Evolutionary conservation across 2,797 vertebrate species (phyloP).

Genomic region (Etheostoma nigrum): DNA sequence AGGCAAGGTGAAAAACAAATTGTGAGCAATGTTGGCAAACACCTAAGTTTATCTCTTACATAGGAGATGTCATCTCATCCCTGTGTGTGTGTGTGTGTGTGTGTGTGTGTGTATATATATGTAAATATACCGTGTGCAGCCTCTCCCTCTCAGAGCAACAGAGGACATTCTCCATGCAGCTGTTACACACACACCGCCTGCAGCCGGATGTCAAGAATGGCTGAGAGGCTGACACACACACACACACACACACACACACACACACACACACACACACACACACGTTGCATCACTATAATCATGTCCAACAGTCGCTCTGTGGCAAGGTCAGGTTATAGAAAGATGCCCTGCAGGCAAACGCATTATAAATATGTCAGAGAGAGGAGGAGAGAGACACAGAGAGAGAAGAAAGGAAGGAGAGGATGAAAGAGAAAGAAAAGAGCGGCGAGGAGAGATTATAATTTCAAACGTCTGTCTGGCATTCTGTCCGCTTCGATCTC

Average conservation of each 20-base stretch:
- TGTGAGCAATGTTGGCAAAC: too few relatives aligned
- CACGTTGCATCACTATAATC: slow-evolving; percentile 64
- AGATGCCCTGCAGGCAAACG: slow-evolving; percentile 68
- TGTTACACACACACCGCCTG: slow-evolving; percentile 59
- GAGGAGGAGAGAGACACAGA: neutral
- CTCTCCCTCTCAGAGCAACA: slow-evolving; percentile 43
- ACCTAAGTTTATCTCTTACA: too few relatives aligned
- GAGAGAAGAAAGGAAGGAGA: slow-evolving; percentile 13
- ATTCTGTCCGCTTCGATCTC: slow-evolving; percentile 35
- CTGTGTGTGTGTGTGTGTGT: neutral
- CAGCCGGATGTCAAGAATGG: slow-evolving; percentile 58
- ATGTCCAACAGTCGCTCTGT: slow-evolving; percentile 64
- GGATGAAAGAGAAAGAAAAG: slow-evolving; percentile 50
- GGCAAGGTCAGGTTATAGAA: slow-evolving; percentile 68
- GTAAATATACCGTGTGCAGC: slow-evolving; percentile 8
- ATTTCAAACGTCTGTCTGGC: slow-evolving; percentile 53
- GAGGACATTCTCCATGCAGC: slow-evolving; percentile 63
- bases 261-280: slow-evolving; percentile 19
- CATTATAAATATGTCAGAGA: slow-evolving; percentile 59
- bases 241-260: slow-evolving; percentile 30
- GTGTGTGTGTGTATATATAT: slow-evolving; percentile 10
- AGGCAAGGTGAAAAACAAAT: too few relatives aligned
- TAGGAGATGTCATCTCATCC: too few relatives aligned
- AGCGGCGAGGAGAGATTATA: slow-evolving; percentile 44
- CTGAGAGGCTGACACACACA: slow-evolving; percentile 49